Evolutionary conservation across 1,140 invertebrate species (phyloP), one percentile per base, ranked within the genome.

Genomic region (Bombyx mandarina): DNA sequence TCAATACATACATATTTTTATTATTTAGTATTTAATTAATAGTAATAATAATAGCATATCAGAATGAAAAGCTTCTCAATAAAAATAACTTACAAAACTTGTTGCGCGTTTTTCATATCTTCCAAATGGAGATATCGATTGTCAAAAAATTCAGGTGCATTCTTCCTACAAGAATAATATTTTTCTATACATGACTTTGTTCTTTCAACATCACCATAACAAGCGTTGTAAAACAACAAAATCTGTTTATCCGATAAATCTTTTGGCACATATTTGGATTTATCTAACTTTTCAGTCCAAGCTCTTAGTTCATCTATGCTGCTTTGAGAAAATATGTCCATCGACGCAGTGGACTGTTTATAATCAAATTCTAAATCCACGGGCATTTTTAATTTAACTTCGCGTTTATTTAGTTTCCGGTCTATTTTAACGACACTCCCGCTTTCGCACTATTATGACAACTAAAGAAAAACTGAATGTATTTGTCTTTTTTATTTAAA

Each of bases 151-250:
- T 92, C 90, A 0, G 91, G 89, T 0, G 83, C 82, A 58, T 88
- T 89, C 52, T 88, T 86, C 54, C 89, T 86, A 47, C 89, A 70
- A 43, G 79, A 80, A 67, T 90, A 93, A 73, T 92, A 92, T 59
- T 80, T 86, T 53, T 88, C 81, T 70, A 92, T 91, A 60, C 91
- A 92, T n/a, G 70, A 86, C 66, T 90, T 89, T 0, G 89, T 90
- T 48, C 79, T 79, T 26, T 90, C 88, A 6, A 89, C 57, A 43
- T 91, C 82, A 43, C 88, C 89, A 45, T 89, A 85, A 73, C 91
- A 92, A 45, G 91, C 91, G 48, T 91, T 84, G 42, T 91, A 86
- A 67, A 92, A 92, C 44, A 91, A 73, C 1, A 91, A 82, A 9
- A 92, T 77, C 62, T 88, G 86, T 75, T 89, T 87, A 66, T 88